Base-by-base conservation (phyloP, 2,888 invertebrate genomes). In the Drosophila mercatorum region DNA sequence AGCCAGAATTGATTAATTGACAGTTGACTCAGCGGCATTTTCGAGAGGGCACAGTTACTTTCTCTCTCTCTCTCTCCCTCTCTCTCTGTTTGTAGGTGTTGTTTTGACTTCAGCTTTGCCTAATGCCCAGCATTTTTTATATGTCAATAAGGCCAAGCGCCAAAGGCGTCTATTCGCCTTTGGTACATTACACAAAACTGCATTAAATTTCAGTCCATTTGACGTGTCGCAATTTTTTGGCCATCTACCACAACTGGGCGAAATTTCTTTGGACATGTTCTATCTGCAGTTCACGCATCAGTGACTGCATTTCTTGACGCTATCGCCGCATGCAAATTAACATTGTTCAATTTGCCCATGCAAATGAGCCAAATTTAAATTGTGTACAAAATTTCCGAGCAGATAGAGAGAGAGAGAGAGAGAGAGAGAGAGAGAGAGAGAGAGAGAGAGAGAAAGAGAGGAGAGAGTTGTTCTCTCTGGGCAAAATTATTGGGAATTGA, bases 1-100 rank as follows among this genome's bases (percentile, higher is more conserved):
- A 38, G 66, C 63, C 66, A 56, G 71, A 83, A 81, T 85, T 88
- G 90, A 88, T 88, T 88, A 88, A 88, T 88, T 88, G 90, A 68
- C 90, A 80, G 83, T 78, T 80, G 80, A 86, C 75, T 86, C 88
- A 77, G 81, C 90, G 69, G 46, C 66, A 78, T 43, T 74, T 77
- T 72, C 47, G 47, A 67, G 59, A n/a, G 34, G 26, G 34, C 73
- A 26, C 60, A 46, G 61, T 46, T 26, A 40, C 17, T 17, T 17
- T 17, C 52, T 46, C 22, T 22, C 22, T 22, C 22, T 22, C 22
- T 22, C 22, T 22, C 22, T 22, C 22, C 2, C 22, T 22, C 22
- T 43, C 12, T 28, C 8, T 0, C 47, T 34, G 10, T 41, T 26
- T 53, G 12, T 36, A 17, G 26, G 31, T 62, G 43, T 65, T 64